Conservation (phyloP, 2,797 vertebrate species). For the Onychomys leucogaster region DNA sequence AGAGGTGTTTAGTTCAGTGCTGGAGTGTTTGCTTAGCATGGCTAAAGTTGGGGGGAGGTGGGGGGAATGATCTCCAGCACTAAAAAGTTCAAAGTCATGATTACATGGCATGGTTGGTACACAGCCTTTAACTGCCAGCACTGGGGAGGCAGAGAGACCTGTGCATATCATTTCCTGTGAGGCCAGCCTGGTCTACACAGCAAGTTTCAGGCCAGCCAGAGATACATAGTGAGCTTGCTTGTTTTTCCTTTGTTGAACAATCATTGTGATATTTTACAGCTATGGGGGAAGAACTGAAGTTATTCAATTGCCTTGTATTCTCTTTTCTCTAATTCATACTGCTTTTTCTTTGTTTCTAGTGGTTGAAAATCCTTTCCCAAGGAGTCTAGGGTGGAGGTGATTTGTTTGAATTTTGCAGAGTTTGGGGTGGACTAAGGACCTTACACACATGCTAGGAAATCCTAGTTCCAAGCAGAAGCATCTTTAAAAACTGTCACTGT, state of each 20-base stretch:
- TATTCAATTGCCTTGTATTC: constrained; percentile 40
- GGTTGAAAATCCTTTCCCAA: neutral
- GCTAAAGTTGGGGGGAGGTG: neutral
- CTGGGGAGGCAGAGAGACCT: neutral
- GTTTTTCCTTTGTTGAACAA: neutral
- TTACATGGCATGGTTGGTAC: neutral
- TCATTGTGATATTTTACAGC: neutral
- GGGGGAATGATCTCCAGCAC: neutral
- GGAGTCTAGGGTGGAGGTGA: neutral
- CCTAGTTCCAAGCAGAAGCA: neutral
- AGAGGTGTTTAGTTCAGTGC: neutral
- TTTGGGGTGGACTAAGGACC: neutral
- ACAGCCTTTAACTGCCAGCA: neutral
- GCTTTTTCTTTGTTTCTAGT: neutral
- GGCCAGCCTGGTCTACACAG: neutral
- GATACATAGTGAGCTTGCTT: neutral
- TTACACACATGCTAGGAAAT: neutral
- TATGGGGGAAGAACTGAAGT: neutral
- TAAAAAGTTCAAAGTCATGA: neutral
- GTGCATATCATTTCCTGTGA: neutral
- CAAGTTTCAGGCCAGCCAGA: neutral
- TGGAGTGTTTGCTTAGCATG: neutral
- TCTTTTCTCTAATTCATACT: neutral
- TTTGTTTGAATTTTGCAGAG: neutral
- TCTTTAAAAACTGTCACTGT: neutral